Evolutionary conservation across 2,888 invertebrate genomes (phyloP), one percentile per base, ranked within the genome.

Genomic region (Pterostichus niger): DNA sequence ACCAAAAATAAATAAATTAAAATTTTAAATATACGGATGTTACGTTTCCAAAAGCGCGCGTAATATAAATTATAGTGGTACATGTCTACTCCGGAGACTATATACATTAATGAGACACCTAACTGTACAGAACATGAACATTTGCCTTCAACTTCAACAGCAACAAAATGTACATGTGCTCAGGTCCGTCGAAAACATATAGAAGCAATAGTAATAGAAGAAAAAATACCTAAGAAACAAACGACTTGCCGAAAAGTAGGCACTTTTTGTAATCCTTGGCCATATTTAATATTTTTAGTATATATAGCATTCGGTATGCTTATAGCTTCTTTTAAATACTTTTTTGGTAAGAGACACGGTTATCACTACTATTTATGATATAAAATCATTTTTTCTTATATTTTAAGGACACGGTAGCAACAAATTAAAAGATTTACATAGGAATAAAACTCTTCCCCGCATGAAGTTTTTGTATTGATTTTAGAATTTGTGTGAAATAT

Each of bases 71-170:
- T 71, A 6, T 44, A 44, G 11, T 35, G 64, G 6, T 15, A 31
- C 40, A 71, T 71, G 75, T 24, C 24, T 24, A 24, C 1, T 24
- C 1, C 24, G 2, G 24, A 24, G 24, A 3, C 24, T 3, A 24
- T 24, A 24, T 2, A 24, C 24, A 24, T 24, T 2, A 24, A 24
- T 24, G 24, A 3, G 3, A 24, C 24, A 24, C 15, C 44, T 49
- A 52, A 75, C n/a, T 54, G 75, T 13, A 6, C 4, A 31, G 7
- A 52, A 31, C 49, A 75, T 33, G 15, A 11, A 33, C 40, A 54
- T 54, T 49, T 79, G 24, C 79, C 79, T 31, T 79, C 79, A 35
- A 79, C 79, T 68, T 79, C 79, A 6, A n/a, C 6, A 75, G 31
- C 33, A 52, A 13, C 13, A 52, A 6, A 24, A 17, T 75, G 75